These are phyloP conservation scores for Euplagia quadripunctaria DNA, from an alignment of 2,888 invertebrate species.

Conservation along the genomic window DNA sequence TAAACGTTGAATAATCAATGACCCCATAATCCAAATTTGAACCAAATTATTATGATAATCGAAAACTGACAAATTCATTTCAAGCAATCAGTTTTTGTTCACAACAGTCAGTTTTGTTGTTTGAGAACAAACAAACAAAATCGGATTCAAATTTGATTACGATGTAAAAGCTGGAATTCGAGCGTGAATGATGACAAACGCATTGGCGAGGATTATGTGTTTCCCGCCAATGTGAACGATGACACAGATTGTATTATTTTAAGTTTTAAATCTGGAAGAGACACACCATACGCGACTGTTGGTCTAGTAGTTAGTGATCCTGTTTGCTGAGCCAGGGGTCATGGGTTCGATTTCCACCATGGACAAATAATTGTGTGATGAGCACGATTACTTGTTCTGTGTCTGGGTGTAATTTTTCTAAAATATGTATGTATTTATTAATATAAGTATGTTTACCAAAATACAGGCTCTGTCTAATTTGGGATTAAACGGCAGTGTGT, in stretches of 20 bases:
- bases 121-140: conserved; percentile 35
- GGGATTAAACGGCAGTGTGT: too few species aligned
- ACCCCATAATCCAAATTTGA: not conserved
- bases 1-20: not conserved
- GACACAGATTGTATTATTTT: conserved; percentile 50
- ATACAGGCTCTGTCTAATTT: too few species aligned
- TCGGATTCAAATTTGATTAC: conserved; percentile 59
- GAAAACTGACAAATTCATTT: conserved; percentile 13
- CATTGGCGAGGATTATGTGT: conserved; percentile 71
- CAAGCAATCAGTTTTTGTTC: not conserved
- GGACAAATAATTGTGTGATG: too few species aligned
- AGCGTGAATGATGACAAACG: conserved; percentile 71
- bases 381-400: too few species aligned
- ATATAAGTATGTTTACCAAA: too few species aligned
- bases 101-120: not conserved
- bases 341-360: too few species aligned
- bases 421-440: too few species aligned
- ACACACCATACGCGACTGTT: not conserved
- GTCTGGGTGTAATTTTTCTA: too few species aligned
- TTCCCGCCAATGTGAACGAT: conserved; percentile 58
- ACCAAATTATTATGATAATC: not conserved
- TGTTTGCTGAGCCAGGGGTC: too few species aligned
- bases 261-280: conserved; percentile 51
- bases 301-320: too few species aligned
- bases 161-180: conserved; percentile 58